A percentile compares a stretch with the other conserved stretches of the same genome.
Conservation (phyloP, 2,888 invertebrate genomes). For the Aporophyla nigra region DNA sequence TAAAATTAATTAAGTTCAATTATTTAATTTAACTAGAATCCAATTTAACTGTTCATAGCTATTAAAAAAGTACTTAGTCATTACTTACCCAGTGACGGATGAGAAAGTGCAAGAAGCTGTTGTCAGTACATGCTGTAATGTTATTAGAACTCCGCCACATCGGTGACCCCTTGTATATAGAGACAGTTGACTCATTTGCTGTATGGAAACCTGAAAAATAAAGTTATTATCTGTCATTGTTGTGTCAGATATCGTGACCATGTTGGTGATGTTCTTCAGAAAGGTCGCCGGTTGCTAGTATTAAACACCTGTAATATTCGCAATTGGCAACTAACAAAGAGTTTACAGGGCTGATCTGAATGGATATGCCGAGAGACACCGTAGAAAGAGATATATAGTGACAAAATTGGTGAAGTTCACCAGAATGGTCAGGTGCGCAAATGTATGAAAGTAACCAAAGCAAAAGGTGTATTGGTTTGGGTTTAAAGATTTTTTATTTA, state of each 20-base stretch:
- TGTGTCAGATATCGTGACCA: neutral
- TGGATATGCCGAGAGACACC: neutral
- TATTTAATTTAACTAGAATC: neutral
- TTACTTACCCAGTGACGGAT: conserved; percentile 50
- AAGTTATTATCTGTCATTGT: neutral
- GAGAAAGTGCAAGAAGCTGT: conserved; percentile 65
- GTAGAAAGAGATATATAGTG: too few relatives aligned
- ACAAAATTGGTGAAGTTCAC: neutral
- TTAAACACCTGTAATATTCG: neutral
- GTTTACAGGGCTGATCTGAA: neutral
- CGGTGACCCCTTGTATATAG: conserved; percentile 60
- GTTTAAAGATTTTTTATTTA: too few relatives aligned
- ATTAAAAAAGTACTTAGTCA: neutral
- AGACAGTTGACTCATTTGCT: conserved; percentile 37
- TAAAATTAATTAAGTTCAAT: too few relatives aligned
- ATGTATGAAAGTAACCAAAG: neutral
- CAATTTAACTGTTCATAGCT: neutral
- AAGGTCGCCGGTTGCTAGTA: neutral
- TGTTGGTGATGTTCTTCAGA: neutral
- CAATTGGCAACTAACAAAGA: neutral
- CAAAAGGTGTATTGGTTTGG: too few relatives aligned
- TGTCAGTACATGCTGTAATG: conserved; percentile 69
- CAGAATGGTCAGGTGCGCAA: neutral
- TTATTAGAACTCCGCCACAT: conserved; percentile 73
- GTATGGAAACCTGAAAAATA: conserved; percentile 67